Evolutionary conservation across 2,888 invertebrate species (phyloP), one percentile per base, ranked within the genome.

Genomic region (Scaptomyza cyrtandrae): DNA sequence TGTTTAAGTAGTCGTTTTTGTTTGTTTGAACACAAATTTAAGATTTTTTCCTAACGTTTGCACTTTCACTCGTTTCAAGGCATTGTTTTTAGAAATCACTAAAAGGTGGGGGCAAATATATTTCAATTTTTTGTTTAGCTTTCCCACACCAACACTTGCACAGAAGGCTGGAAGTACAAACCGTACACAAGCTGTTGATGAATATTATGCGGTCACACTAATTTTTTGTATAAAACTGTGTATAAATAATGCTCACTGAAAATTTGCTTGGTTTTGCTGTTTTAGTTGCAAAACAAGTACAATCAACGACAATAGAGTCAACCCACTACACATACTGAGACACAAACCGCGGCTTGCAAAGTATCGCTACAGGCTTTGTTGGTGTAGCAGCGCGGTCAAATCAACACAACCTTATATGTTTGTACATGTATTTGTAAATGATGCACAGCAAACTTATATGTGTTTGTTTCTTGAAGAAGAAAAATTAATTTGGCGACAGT

Each of bases 221-320:
- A 53, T 59, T 50, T 67, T 64, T 44, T 75, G 55, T 75, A 57
- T 44, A 59, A 75, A 61, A 75, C 62, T 70, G 57, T 58, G 70
- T 69, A 63, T 48, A 57, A 61, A 62, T 62, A 60, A 45, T 61
- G 64, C 48, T 48, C 45, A 53, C 50, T 70, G 46, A 55, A 59
- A 45, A 31, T 37, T 57, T 44, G 43, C 33, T 57, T 16, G 35
- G 49, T 52, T 19, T 35, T 39, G 16, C 61, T 53, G 43, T 60
- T 68, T 75, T 67, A 80, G 60, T 85, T 82, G 70, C 88, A 85
- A 79, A 79, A 84, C 63, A 74, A 78, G 63, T 57, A 63, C 69
- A 61, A 27, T 39, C 48, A 55, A 54, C 60, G 46, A 59, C 46
- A 50, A 53, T 24, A 44, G 46, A 57, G 27, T 60, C 65, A 66